phyloP scores from a whole-genome alignment of 2,113 vertebrate genomes.

The Oreocharis arfaki region DNA sequence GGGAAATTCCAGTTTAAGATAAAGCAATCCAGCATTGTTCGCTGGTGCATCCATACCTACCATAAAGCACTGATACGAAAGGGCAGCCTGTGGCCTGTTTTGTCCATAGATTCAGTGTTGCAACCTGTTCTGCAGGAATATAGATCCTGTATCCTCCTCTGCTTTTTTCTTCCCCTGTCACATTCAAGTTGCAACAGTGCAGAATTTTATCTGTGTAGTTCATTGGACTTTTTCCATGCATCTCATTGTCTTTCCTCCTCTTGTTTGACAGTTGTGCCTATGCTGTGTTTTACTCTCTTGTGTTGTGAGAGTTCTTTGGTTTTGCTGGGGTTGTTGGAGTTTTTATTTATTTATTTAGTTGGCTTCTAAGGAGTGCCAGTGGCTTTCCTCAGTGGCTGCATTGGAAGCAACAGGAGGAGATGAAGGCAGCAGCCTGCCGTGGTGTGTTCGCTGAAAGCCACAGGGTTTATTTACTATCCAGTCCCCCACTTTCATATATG shows the following conservation, averaged over 20 bases:
- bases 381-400: neutral
- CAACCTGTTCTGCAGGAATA: neutral
- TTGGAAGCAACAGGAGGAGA: neutral
- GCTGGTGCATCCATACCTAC: neutral
- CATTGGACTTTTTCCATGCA: neutral
- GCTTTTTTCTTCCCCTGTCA: neutral
- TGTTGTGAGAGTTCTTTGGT: neutral
- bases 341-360: neutral
- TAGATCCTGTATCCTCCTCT: neutral
- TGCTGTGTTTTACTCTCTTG: neutral
- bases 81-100: neutral
- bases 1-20: neutral
- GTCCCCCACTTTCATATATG: neutral
- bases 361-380: neutral
- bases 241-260: neutral
- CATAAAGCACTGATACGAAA: neutral
- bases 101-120: neutral
- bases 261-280: rapidly evolving
- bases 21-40: neutral
- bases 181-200: neutral
- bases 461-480: neutral
- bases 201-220: neutral
- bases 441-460: neutral
- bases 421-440: neutral
- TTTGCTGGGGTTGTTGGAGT: neutral